Conservation (phyloP, 2,113 vertebrate species). For the Lepus timidus region DNA sequence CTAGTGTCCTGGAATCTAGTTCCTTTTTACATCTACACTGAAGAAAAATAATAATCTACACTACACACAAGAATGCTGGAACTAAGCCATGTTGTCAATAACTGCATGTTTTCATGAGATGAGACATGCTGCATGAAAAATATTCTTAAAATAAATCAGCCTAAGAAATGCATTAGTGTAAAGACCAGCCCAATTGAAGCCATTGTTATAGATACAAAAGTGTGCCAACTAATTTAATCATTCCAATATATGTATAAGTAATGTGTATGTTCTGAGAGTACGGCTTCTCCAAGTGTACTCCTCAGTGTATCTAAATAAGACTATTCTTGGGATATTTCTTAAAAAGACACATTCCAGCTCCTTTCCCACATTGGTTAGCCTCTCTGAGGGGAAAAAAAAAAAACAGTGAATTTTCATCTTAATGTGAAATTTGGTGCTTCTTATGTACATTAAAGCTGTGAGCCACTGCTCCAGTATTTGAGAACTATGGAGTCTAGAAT, state of each 20-base stretch:
- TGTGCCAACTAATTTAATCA: constrained; percentile 7
- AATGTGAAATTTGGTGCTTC: not conserved
- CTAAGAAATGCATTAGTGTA: not conserved
- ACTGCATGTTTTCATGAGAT: not conserved
- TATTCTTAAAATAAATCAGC: not conserved
- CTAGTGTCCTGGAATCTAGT: not conserved
- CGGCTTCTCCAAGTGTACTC: not conserved
- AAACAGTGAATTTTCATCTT: not conserved
- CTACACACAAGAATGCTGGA: not conserved
- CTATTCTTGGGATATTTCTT: not conserved
- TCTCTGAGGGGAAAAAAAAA: not conserved
- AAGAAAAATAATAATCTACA: not conserved
- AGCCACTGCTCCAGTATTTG: not conserved
- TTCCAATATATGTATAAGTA: not conserved
- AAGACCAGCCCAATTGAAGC: not conserved
- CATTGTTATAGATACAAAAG: not conserved
- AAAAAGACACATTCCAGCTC: not conserved
- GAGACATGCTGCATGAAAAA: not conserved
- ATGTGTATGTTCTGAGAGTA: not conserved
- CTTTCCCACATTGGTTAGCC: not conserved
- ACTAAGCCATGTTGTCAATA: not conserved
- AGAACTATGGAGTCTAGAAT: not conserved
- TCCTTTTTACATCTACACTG: not conserved
- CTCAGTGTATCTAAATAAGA: not conserved
- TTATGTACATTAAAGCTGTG: not conserved